These are phyloP conservation scores for Hemiscyllium ocellatum DNA, from an alignment of 2,113 vertebrate species.

Conservation along the genomic window DNA sequence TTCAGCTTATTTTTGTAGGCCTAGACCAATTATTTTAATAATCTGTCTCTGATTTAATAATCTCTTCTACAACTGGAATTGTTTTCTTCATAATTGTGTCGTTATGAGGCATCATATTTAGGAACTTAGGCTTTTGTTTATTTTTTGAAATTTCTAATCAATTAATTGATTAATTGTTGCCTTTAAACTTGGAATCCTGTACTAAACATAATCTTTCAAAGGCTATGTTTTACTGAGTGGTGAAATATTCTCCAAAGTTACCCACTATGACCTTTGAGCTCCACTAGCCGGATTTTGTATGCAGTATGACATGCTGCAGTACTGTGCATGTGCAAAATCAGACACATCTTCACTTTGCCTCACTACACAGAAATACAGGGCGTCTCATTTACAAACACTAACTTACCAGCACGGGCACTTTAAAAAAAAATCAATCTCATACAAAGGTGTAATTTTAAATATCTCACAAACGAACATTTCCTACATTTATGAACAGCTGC, in stretches of 20 bases:
- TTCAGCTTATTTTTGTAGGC: background rate
- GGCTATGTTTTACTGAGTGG: background rate
- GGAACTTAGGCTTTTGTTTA: background rate
- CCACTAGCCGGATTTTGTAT: background rate
- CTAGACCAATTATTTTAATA: background rate
- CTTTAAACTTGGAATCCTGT: background rate
- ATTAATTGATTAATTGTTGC: background rate
- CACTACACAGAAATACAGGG: background rate
- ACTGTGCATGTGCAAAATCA: too few relatives aligned
- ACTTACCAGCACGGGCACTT: too few relatives aligned
- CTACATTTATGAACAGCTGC: too few relatives aligned
- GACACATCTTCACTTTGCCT: background rate
- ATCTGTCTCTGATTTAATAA: background rate
- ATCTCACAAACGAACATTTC: too few relatives aligned
- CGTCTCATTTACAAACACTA: too few relatives aligned
- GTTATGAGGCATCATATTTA: background rate
- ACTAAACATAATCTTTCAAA: background rate
- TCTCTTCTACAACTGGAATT: background rate
- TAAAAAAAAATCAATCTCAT: too few relatives aligned
- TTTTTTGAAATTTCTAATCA: background rate
- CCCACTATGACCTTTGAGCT: background rate
- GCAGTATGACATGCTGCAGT: too few relatives aligned
- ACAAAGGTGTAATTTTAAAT: too few relatives aligned
- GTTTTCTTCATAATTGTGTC: background rate
- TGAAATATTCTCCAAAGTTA: background rate